Base-by-base conservation (phyloP, 2,113 vertebrate species). In the Mesembrinibis cayennensis region DNA sequence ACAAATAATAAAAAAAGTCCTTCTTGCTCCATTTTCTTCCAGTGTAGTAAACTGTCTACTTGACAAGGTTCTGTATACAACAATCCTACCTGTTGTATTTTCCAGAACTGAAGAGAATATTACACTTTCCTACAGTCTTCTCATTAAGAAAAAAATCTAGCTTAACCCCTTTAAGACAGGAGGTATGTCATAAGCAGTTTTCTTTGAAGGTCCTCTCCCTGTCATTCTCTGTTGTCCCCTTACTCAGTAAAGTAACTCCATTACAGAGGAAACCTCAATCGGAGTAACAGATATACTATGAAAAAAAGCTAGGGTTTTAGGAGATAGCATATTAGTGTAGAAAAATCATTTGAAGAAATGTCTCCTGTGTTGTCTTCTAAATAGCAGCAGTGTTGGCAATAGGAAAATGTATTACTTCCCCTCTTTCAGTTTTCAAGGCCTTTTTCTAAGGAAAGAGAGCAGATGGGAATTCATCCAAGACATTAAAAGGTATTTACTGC, bases 1-100 rank as follows among this genome's bases (percentile, higher is more conserved):
- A 95, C 95, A 98, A 98, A 98, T 96, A 98, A 97, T 93, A 96
- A 97, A 79, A 96, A 77, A 86, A 73, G 56, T 42, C 62, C 38
- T 94, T 90, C 97, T 94, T 97, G 49, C 66, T 97, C 86, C 76
- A 76, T 98, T 98, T 97, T 97, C 95, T 96, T 96, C 77, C 88
- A 90, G 11, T 93, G 94, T 94, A 96, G 93, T 93, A 93, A 96
- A 95, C 85, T 88, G 69, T 96, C 82, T 95, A 80, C 82, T 90
- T 96, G 97, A 90, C 92, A 96, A 77, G 67, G 82, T 90, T 95
- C 79, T 94, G 30, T 94, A 92, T 80, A 27, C 63, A 86, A 50
- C 93, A 93, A 19, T 77, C 62, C 86, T 95, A 96, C 91, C 86
- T 96, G 65, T 83, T 81, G 82, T 96, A 82, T 90, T 96, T 97